Conservation (phyloP, 2,797 vertebrate genomes). For the Scleropages formosus region DNA sequence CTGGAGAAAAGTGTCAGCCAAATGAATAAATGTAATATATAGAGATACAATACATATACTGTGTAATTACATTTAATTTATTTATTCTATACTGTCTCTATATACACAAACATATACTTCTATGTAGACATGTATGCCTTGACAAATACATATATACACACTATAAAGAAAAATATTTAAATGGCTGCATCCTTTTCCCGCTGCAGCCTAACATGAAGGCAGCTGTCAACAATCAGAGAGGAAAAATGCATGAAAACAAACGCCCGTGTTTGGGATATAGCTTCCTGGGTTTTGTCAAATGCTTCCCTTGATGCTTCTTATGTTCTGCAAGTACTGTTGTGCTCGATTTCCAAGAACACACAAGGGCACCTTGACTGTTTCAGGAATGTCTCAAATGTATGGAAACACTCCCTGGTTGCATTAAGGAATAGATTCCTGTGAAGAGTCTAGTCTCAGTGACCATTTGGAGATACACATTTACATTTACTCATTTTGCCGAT, state of each 20-base stretch:
- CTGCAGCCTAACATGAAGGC: conserved; percentile 70
- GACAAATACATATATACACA: conserved; percentile 47
- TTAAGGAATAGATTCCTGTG: neutral
- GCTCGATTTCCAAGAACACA: conserved; percentile 30
- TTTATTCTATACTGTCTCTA: too few relatives aligned
- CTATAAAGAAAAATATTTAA: conserved; percentile 52
- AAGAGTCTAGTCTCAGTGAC: neutral
- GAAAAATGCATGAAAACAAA: conserved; percentile 83
- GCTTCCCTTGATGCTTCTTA: conserved; percentile 76
- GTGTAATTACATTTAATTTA: too few relatives aligned
- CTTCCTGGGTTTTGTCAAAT: conserved; percentile 84
- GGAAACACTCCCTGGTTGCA: neutral
- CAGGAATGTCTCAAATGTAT: neutral
- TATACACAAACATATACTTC: too few relatives aligned
- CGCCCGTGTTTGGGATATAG: conserved; percentile 80
- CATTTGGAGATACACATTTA: too few relatives aligned
- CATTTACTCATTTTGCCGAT: too few relatives aligned
- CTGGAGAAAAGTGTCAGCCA: too few relatives aligned
- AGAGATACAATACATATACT: too few relatives aligned
- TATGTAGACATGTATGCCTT: too few relatives aligned
- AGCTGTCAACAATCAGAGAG: conserved; percentile 89
- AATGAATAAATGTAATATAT: too few relatives aligned
- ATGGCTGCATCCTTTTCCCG: conserved; percentile 49
- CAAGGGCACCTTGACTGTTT: neutral
- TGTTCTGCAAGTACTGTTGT: conserved; percentile 70